phyloP scores from a whole-genome alignment of 1,140 invertebrate genomes.

The Conus betulinus region DNA sequence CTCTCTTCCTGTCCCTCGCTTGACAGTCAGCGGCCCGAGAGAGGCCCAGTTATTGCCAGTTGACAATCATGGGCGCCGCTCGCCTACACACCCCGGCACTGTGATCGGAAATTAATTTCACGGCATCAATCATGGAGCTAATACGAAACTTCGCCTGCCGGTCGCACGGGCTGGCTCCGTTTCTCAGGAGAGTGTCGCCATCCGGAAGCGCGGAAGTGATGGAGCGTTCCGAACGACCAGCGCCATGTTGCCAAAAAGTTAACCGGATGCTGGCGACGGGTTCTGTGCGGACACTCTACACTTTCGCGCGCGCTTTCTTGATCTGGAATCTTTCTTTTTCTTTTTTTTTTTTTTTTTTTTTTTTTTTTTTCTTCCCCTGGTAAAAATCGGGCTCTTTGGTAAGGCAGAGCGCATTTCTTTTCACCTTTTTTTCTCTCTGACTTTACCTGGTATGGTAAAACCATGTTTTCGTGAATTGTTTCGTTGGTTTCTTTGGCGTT shows the following conservation, averaged over 20 bases:
- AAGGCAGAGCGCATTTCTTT: no score
- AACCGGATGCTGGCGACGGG: neutral
- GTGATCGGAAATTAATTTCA: slow-evolving; percentile 37
- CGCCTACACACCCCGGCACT: neutral
- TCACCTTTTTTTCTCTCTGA: no score
- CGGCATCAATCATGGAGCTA: slow-evolving; percentile 37
- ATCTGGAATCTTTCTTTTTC: no score
- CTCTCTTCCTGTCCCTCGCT: neutral
- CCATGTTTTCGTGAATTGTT: no score
- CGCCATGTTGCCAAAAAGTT: slow-evolving; percentile 39
- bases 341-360: no score
- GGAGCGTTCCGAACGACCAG: slow-evolving; percentile 16
- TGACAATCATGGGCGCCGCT: slow-evolving; percentile 28
- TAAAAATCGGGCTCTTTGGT: no score
- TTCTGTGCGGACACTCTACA: neutral
- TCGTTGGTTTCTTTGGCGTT: no score
- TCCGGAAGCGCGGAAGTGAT: slow-evolving; percentile 36
- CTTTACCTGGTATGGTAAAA: no score
- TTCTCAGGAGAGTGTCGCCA: slow-evolving; percentile 20
- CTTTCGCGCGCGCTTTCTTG: neutral
- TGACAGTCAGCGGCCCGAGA: neutral
- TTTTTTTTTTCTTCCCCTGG: no score
- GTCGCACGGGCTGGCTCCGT: slow-evolving; percentile 23
- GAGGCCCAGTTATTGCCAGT: slow-evolving; percentile 6
- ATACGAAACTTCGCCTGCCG: slow-evolving; percentile 26